phyloP scores from a whole-genome alignment of 1,140 invertebrate species.

The Hyposmocoma kahamanoa region DNA sequence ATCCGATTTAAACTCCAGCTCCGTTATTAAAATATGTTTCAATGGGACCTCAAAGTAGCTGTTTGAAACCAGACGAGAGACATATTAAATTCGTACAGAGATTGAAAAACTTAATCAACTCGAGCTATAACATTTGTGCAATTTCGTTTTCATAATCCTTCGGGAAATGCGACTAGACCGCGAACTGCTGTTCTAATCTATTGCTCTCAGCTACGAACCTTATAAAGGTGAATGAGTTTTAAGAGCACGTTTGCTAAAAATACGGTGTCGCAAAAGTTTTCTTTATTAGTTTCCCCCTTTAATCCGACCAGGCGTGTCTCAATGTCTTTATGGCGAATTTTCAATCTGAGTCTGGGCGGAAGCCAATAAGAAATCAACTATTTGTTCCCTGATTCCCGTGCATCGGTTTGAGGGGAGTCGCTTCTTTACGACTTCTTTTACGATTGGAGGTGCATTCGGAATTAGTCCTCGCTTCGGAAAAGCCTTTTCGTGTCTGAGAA shows the following conservation, averaged over 20 bases:
- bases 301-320: conserved; percentile 66
- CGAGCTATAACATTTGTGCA: conserved; percentile 18
- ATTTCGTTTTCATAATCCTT: neutral
- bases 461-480: conserved; percentile 59
- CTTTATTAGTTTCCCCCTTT: conserved; percentile 72
- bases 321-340: conserved; percentile 73
- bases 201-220: conserved; percentile 40
- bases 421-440: conserved; percentile 72
- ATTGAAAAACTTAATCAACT: conserved; percentile 47
- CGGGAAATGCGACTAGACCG: conserved; percentile 23
- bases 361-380: conserved; percentile 73
- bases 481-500: conserved; percentile 67
- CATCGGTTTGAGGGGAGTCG: conserved; percentile 59
- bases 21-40: conserved; percentile 24
- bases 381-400: conserved; percentile 65
- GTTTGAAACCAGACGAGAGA: neutral
- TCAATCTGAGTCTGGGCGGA: conserved; percentile 69
- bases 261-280: conserved; percentile 71
- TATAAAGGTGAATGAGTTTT: conserved; percentile 65
- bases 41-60: conserved; percentile 4
- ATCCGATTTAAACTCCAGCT: conserved; percentile 20
- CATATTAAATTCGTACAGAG: conserved; percentile 2
- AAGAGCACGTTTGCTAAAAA: conserved; percentile 66
- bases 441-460: conserved; percentile 71
- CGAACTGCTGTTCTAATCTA: conserved; percentile 39